Percentiles rank a stretch among this genome's conserved stretches.
Evolutionary conservation across 1,140 invertebrate species (phyloP).

Genomic region (Dolichoris vasculosae): DNA sequence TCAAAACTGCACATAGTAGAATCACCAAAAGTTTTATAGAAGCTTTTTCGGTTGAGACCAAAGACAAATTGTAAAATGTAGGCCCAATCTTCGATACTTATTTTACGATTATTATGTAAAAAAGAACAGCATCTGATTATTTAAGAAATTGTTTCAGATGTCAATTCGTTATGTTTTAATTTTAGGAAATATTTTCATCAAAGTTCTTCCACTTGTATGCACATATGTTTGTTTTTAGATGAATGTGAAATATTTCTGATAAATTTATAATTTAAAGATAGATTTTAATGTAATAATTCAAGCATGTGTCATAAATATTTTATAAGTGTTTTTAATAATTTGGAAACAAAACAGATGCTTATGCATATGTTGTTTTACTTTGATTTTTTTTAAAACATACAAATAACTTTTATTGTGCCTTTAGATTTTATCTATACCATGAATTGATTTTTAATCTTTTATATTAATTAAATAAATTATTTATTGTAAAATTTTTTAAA

Average conservation of each 20-base stretch:
- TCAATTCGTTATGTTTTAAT: slow-evolving; percentile 21
- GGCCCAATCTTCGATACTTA: slow-evolving; percentile 59
- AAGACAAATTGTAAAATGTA: slow-evolving; percentile 63
- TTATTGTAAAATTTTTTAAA: neutral
- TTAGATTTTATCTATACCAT: neutral
- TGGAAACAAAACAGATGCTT: neutral
- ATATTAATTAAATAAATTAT: neutral
- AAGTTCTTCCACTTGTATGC: slow-evolving; percentile 51
- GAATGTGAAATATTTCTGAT: slow-evolving; percentile 13
- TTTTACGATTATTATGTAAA: slow-evolving; percentile 27
- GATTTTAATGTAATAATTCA: neutral
- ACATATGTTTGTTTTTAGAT: slow-evolving; percentile 45
- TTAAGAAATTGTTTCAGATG: slow-evolving; percentile 10
- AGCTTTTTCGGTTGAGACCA: slow-evolving; percentile 64
- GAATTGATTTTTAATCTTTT: neutral
- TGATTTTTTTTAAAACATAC: neutral
- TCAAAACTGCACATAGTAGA: slow-evolving; percentile 38
- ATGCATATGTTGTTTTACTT: neutral
- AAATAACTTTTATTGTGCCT: neutral
- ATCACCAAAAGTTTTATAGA: slow-evolving; percentile 60
- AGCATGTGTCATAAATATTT: neutral
- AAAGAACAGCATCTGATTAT: slow-evolving; percentile 16
- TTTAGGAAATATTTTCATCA: slow-evolving; percentile 44
- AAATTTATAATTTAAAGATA: neutral
- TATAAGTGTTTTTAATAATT: neutral